A percentile compares a stretch with the other conserved stretches of the same genome.
Evolutionary conservation across 1,140 invertebrate species (phyloP).

Genomic region (Diprion similis): DNA sequence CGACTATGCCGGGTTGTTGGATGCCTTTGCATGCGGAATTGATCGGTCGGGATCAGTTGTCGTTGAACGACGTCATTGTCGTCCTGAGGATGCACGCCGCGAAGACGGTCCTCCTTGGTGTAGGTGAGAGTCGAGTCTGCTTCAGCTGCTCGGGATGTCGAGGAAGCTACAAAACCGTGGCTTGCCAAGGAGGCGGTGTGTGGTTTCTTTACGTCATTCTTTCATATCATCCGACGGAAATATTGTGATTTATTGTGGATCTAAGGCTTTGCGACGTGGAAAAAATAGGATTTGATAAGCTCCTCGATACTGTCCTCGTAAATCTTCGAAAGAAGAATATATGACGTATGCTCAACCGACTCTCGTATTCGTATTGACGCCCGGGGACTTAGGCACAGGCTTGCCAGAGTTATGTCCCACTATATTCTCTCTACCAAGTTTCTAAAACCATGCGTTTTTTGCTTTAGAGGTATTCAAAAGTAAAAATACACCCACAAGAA

Average conservation of each 20-base stretch:
- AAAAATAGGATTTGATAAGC: constrained; percentile 3
- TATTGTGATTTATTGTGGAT: constrained; percentile 3
- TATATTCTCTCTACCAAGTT: no score
- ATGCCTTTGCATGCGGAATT: not conserved
- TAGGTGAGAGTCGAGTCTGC: no score
- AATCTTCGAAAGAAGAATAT: not conserved
- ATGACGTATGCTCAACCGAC: not conserved
- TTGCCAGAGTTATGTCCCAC: no score
- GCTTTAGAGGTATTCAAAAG: no score
- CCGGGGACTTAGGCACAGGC: not conserved
- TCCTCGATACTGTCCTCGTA: constrained; percentile 7
- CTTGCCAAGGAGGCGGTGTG: no score
- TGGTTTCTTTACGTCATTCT: not conserved
- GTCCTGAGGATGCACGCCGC: not conserved
- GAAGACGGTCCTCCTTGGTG: no score
- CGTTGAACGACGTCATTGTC: not conserved
- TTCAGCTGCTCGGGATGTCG: no score
- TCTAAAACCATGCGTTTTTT: no score
- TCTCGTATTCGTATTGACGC: not conserved
- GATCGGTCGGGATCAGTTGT: constrained; percentile 9
- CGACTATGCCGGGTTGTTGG: not conserved
- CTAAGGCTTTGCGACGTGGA: not conserved
- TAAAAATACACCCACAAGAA: no score
- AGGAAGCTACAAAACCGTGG: no score
- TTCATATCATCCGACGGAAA: not conserved